A percentile compares a stretch with the other conserved stretches of the same genome.
Evolutionary conservation across 2,888 invertebrate species (phyloP).

Genomic region (Panopea generosa): DNA sequence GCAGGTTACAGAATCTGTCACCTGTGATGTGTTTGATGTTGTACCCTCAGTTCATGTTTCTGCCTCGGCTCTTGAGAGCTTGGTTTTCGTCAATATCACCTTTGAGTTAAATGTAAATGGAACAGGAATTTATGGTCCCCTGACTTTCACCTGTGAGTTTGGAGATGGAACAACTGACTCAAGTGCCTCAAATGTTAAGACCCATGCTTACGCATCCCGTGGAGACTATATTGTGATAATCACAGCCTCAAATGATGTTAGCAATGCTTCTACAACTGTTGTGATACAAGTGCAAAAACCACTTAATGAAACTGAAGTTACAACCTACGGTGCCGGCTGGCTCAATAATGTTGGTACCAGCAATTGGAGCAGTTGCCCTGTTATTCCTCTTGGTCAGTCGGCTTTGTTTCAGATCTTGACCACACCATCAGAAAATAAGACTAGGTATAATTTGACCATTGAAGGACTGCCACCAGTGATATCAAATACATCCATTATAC

Average conservation of each 20-base stretch:
- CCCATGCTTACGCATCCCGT: slow-evolving; percentile 43
- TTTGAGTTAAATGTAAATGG: slow-evolving; percentile 35
- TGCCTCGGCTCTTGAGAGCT: slow-evolving; percentile 16
- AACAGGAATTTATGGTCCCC: slow-evolving; percentile 50
- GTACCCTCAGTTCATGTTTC: slow-evolving; percentile 35
- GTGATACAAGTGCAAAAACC: slow-evolving; percentile 48
- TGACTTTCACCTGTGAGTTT: slow-evolving; percentile 52
- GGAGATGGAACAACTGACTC: slow-evolving; percentile 50
- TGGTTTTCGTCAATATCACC: slow-evolving; percentile 2
- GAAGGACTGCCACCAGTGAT: slow-evolving; percentile 18
- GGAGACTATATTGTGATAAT: slow-evolving; percentile 56
- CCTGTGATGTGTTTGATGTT: slow-evolving; percentile 46
- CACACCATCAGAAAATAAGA: slow-evolving; percentile 24
- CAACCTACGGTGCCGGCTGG: slow-evolving; percentile 14
- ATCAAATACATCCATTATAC: slow-evolving; percentile 4
- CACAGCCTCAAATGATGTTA: slow-evolving; percentile 55
- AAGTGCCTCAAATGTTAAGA: slow-evolving; percentile 9
- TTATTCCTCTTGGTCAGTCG: too few species aligned
- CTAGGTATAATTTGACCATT: slow-evolving; percentile 36
- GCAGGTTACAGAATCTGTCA: not conserved
- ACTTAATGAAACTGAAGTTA: slow-evolving; percentile 33
- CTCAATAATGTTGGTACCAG: not conserved
- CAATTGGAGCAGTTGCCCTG: too few species aligned
- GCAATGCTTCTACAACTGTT: slow-evolving; percentile 18
- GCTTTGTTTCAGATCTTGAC: slow-evolving; percentile 26